Percentiles rank a stretch among this genome's conserved stretches.
Evolutionary conservation across 2,888 invertebrate species (phyloP).

Genomic region (Venusia cambrica): DNA sequence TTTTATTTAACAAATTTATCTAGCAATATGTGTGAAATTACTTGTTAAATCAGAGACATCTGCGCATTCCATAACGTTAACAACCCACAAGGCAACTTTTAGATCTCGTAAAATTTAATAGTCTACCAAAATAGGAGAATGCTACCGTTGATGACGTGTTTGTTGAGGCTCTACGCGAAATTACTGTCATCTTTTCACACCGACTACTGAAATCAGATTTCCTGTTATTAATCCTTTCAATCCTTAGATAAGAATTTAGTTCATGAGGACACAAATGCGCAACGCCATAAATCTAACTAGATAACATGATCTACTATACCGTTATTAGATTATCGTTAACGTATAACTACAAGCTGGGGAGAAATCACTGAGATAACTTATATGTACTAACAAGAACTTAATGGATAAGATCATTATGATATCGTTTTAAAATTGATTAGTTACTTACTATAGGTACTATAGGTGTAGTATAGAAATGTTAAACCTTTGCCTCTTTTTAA

Average conservation of each 20-base stretch:
- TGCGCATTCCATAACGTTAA: constrained; percentile 2
- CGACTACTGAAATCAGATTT: no score
- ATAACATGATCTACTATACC: constrained; percentile 41
- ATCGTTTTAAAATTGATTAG: no score
- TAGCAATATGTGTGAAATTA: constrained; percentile 1
- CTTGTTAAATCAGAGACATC: constrained; percentile 10
- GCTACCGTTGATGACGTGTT: constrained; percentile 10
- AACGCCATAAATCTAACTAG: constrained; percentile 45
- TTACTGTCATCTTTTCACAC: constrained; percentile 3
- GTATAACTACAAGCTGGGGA: constrained; percentile 1
- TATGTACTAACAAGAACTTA: constrained; percentile 8
- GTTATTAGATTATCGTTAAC: constrained; percentile 11
- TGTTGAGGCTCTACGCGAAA: constrained; percentile 3
- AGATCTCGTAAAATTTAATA: constrained; percentile 17
- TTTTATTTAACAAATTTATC: constrained; percentile 1
- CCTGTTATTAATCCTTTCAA: constrained; percentile 32
- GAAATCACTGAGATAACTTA: constrained; percentile 12
- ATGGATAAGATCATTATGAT: constrained; percentile 3
- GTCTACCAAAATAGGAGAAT: constrained; percentile 10
- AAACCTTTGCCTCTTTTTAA: no score
- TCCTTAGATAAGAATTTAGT: constrained; percentile 45
- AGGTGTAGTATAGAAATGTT: no score
- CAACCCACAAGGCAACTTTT: constrained; percentile 12
- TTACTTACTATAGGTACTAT: no score
- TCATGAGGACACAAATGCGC: constrained; percentile 36